Base-by-base conservation (phyloP, 2,888 invertebrate genomes). In the Junonia oenone region DNA sequence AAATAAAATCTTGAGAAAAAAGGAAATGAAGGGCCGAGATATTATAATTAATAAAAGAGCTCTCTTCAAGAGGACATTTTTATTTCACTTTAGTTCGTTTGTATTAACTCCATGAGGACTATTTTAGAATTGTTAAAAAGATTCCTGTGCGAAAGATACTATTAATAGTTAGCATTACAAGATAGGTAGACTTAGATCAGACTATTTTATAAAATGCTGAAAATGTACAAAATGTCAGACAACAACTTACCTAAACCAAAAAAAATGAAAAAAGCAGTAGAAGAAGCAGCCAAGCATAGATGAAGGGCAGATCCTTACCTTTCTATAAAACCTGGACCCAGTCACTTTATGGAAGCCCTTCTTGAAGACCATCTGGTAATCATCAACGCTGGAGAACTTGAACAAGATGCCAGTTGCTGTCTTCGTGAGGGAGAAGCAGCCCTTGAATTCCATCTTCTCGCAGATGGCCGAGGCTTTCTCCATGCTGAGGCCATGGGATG, bases 331-430 rank as follows among this genome's bases (percentile, higher is more conserved):
- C 68, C 96, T 91, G 48, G 96, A 96, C 27, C 96, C 96, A 55
- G 96, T 96, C 51, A 96, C 95, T 82, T 94, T 95, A 83, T 96
- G 96, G 86, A 96, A 96, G 26, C 96, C 96, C 78, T 96, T 96
- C 85, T 95, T 94, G 91, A 94, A 96, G 63, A 96, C 95, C 77
- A 95, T 94, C 83, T 95, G 95, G 82, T 95, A 96, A 78, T 96
- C 96, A 66, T 96, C 96, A 64, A 95, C 95, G 81, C 94, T 94
- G 68, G 95, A 95, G 86, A 96, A 96, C 85, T 96, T 96, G 91
- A 96, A 96, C 62, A 96, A 92, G 72, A 96, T 96, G 55, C 96
- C 96, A 43, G 96, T 96, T 49, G 96, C 96, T 0, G 96, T 96
- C 91, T 96, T 96, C 63, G 96, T 96, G 68, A 96, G 91, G 66